Evolutionary conservation across 2,888 invertebrate genomes (phyloP).

Genomic region (Nymphalis polychloros): DNA sequence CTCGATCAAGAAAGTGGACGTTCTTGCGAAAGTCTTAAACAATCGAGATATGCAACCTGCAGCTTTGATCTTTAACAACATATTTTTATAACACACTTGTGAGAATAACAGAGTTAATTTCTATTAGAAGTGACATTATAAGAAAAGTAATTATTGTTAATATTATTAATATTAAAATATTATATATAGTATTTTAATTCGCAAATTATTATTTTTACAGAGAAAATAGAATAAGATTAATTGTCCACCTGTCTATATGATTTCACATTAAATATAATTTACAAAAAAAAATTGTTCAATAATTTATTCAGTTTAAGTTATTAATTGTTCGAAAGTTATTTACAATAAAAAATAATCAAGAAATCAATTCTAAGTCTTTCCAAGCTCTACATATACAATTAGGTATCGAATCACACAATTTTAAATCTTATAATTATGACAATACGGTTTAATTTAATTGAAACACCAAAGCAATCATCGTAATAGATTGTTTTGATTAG

Average conservation of each 20-base stretch:
- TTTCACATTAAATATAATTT: no score
- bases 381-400: neutral
- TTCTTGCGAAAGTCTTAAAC: constrained; percentile 68
- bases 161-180: no score
- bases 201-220: no score
- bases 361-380: neutral
- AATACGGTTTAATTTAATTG: neutral
- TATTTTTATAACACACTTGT: constrained; percentile 27
- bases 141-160: neutral
- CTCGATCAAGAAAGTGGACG: constrained; percentile 62
- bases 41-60: constrained; percentile 65
- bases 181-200: no score
- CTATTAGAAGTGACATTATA: constrained; percentile 20
- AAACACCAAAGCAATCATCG: neutral
- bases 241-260: no score
- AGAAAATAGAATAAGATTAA: no score
- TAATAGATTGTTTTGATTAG: constrained; percentile 34
- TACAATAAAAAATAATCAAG: neutral
- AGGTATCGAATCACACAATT: neutral
- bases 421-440: neutral
- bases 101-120: constrained; percentile 1
- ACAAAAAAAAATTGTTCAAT: no score
- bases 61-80: constrained; percentile 61
- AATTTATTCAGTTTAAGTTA: no score
- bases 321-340: neutral